A percentile compares a stretch with the other conserved stretches of the same genome.
Evolutionary conservation across 2,888 invertebrate genomes (phyloP).

Genomic region (Plagodis pulveraria): DNA sequence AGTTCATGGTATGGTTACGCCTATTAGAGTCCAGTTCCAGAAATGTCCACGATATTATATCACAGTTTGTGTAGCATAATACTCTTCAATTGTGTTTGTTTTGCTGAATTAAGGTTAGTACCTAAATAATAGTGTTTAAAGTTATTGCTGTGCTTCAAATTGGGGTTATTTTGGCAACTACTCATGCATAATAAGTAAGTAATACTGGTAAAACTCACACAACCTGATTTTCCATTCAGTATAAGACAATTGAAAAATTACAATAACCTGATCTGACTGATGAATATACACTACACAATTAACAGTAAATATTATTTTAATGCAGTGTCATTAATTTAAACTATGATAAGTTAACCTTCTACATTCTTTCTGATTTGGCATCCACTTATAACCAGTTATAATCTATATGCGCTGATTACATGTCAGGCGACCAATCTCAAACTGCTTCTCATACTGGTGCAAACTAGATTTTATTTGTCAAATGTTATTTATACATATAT

Average conservation of each 20-base stretch:
- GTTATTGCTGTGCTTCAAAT: neutral
- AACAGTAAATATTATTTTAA: neutral
- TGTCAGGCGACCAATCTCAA: constrained; percentile 5
- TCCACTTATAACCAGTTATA: constrained; percentile 18
- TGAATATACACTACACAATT: too few relatives aligned
- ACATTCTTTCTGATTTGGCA: constrained; percentile 14
- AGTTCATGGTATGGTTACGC: constrained; percentile 6
- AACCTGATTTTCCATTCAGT: too few relatives aligned
- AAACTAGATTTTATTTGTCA: constrained; percentile 11
- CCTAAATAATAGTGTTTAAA: neutral
- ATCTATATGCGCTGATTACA: constrained; percentile 20
- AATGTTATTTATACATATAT: neutral
- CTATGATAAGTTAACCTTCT: constrained; percentile 4
- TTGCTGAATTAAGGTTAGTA: constrained; percentile 9
- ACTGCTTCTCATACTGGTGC: constrained; percentile 10
- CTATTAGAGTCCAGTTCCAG: constrained; percentile 4
- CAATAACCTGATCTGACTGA: too few relatives aligned
- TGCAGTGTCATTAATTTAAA: constrained; percentile 1
- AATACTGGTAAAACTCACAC: too few relatives aligned
- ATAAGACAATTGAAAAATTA: too few relatives aligned
- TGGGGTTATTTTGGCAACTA: neutral
- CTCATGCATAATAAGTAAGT: too few relatives aligned
- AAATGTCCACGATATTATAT: constrained; percentile 7
- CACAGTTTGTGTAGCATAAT: constrained; percentile 7
- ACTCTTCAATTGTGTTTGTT: neutral